Conservation (phyloP, 2,797 vertebrate species). For the Phataginus tetradactyla region DNA sequence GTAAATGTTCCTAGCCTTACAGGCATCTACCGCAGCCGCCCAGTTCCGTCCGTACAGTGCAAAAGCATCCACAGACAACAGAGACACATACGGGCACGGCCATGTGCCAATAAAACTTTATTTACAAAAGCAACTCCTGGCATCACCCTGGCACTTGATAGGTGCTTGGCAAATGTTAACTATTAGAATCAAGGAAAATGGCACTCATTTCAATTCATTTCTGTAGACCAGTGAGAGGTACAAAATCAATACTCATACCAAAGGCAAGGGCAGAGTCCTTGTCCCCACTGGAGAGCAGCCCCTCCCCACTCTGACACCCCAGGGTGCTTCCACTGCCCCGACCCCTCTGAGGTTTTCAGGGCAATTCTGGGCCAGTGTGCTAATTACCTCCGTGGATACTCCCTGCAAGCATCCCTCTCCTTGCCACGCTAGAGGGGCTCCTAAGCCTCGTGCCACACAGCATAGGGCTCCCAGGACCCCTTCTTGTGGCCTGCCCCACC, state of each 20-base stretch:
- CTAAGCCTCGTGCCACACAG: neutral
- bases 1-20: neutral
- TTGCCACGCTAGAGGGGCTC: neutral
- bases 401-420: neutral
- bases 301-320: neutral
- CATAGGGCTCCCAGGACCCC: neutral
- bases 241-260: neutral
- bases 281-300: rapidly evolving
- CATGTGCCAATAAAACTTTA: conserved; percentile 36
- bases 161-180: neutral
- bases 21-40: neutral
- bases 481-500: neutral
- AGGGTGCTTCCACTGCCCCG: neutral
- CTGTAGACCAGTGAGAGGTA: neutral
- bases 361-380: neutral
- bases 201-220: neutral
- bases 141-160: neutral
- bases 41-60: neutral
- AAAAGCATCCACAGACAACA: neutral
- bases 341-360: neutral
- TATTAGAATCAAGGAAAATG: neutral
- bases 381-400: no score
- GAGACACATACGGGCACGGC: neutral
- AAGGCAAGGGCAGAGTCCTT: neutral
- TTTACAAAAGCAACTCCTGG: neutral